These are phyloP conservation scores for Ennomos erosarius DNA, from an alignment of 2,888 invertebrate species.

Conservation along the genomic window DNA sequence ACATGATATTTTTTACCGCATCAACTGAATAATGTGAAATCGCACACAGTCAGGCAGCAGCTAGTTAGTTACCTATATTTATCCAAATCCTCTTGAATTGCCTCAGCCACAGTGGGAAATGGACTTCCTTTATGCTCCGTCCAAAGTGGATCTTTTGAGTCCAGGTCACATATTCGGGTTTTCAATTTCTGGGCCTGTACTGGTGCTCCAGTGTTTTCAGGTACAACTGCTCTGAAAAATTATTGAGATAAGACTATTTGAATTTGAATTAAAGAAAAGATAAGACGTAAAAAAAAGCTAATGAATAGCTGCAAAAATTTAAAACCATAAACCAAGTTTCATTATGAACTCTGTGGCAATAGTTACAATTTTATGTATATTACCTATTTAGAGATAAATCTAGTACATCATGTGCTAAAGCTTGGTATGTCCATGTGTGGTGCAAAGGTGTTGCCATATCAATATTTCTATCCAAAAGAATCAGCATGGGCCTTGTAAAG, in stretches of 20 bases:
- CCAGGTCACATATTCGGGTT: conserved; percentile 95
- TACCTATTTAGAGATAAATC: conserved; percentile 95
- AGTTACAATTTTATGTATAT: conserved; percentile 23
- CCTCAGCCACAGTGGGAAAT: conserved; percentile 98
- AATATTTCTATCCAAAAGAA: conserved; percentile 96
- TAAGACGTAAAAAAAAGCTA: no score
- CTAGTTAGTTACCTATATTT: conserved; percentile 88
- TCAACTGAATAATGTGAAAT: no score
- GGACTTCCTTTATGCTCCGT: conserved; percentile 96
- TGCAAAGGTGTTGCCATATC: conserved; percentile 99
- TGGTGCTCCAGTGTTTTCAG: conserved; percentile 70
- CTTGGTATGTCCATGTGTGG: conserved; percentile 99
- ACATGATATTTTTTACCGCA: no score
- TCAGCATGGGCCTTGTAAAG: conserved; percentile 96
- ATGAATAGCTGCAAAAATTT: no score
- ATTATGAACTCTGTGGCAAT: background rate
- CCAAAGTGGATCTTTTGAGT: conserved; percentile 97
- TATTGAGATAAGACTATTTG: background rate
- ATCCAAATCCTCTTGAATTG: conserved; percentile 99
- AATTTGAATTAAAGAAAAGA: background rate
- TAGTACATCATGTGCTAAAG: conserved; percentile 97
- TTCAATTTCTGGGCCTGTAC: conserved; percentile 89
- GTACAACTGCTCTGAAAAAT: conserved; percentile 70
- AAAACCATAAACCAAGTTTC: no score
- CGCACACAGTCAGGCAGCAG: no score